Evolutionary conservation across 1,140 invertebrate genomes (phyloP).

Genomic region (Drosophila dunni): DNA sequence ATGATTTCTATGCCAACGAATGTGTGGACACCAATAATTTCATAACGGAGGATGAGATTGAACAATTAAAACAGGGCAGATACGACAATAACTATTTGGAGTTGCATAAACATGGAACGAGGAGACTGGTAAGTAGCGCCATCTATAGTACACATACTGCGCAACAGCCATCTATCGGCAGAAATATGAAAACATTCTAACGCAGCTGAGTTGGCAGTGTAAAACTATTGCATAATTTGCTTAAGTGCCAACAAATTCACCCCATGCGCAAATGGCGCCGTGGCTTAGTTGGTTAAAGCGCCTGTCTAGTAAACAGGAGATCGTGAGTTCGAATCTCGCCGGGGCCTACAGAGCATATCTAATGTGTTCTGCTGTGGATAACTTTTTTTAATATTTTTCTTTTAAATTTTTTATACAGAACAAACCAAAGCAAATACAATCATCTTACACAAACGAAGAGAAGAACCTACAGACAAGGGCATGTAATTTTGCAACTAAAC

Average conservation of each 20-base stretch:
- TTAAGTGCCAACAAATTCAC: not conserved
- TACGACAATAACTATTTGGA: conserved; percentile 58
- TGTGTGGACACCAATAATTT: conserved; percentile 51
- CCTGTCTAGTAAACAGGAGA: conserved; percentile 87
- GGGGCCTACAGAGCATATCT: conserved; percentile 73
- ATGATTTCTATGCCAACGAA: conserved; percentile 67
- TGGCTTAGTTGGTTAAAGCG: conserved; percentile 88
- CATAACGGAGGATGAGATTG: conserved; percentile 58
- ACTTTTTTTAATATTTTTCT: not conserved
- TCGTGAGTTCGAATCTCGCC: conserved; percentile 86
- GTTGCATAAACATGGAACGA: conserved; percentile 15
- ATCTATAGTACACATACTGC: conserved; percentile 3
- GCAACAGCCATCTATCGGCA: conserved; percentile 10
- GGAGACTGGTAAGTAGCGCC: conserved; percentile 13
- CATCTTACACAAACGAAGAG: not conserved
- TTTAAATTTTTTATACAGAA: conserved; percentile 15
- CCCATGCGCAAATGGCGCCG: conserved; percentile 81
- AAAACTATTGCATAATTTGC: not conserved
- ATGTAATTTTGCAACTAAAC: conserved; percentile 25
- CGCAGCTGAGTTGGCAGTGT: not conserved
- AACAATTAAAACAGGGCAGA: conserved; percentile 49
- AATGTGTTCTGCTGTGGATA: not conserved
- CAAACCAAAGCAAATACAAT: not conserved
- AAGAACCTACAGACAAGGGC: not conserved
- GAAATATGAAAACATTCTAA: not conserved